These are phyloP conservation scores for Epinotia ramella DNA, from an alignment of 2,888 invertebrate genomes.

Conservation along the genomic window DNA sequence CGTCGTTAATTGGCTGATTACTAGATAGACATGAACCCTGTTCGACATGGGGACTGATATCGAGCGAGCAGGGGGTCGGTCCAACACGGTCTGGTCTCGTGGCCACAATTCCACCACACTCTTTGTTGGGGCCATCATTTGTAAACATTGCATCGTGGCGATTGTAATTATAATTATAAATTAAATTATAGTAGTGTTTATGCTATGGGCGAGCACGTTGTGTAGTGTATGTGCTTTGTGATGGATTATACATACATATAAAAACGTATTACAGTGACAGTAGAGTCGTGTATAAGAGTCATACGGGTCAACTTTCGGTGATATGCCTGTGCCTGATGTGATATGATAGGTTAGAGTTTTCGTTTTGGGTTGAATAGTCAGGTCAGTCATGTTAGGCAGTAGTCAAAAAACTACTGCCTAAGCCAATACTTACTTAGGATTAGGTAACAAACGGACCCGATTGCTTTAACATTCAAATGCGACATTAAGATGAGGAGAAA, in stretches of 20 bases:
- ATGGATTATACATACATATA: neutral
- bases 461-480: too few relatives aligned
- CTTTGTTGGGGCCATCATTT: slow-evolving; percentile 21
- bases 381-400: too few relatives aligned
- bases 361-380: too few relatives aligned
- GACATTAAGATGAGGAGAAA: too few relatives aligned
- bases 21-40: slow-evolving; percentile 22
- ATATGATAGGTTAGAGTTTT: too few relatives aligned
- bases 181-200: slow-evolving; percentile 22
- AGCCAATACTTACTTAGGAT: too few relatives aligned
- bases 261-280: neutral
- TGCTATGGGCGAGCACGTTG: neutral
- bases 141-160: slow-evolving; percentile 41
- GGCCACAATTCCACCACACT: slow-evolving; percentile 15
- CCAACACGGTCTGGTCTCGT: slow-evolving; percentile 29
- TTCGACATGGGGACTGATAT: slow-evolving; percentile 21
- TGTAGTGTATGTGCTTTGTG: neutral
- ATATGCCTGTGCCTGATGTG: too few relatives aligned
- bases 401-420: too few relatives aligned
- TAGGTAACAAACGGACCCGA: too few relatives aligned
- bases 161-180: too few relatives aligned
- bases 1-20: slow-evolving; percentile 36
- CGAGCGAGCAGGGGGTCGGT: slow-evolving; percentile 28
- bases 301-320: too few relatives aligned
- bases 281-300: neutral